Base-by-base conservation (phyloP, 1,140 invertebrate genomes). In the Saccostrea echinata region DNA sequence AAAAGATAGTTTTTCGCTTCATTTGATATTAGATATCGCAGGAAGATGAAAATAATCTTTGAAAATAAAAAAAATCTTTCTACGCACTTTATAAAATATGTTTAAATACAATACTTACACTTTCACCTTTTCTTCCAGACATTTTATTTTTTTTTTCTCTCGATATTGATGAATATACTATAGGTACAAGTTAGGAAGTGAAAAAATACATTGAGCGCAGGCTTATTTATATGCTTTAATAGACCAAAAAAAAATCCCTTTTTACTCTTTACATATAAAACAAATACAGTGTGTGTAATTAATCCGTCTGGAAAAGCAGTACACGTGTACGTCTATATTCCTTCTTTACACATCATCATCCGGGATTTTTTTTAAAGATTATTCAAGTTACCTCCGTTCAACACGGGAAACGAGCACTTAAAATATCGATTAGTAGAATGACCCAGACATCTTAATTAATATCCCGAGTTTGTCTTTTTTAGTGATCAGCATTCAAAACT, bases 281-380 rank as follows among this genome's bases (percentile, higher is more conserved):
- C 4, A 64, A 64, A 64, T 24, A 64, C 21, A 64, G 57, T 64
- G 21, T 64, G 4, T 64, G 57, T 64, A 24, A 64, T 64, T 64
- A 64, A 64, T 64, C 57, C 57, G 57, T 64, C 57, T 64, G 57
- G 57, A 64, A 64, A 64, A 64, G 57, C 57, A 64, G 57, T 64
- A 64, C 57, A 64, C 57, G 57, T 64, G 57, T 64, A 64, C 57
- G 9, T 64, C 57, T 64, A 64, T 64, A 64, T 64, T 64, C 57
- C 57, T 64, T 64, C n/a, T 64, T n/a, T 64, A 64, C 57, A 64
- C 57, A 64, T 64, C 57, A 64, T 64, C 57, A 64, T 64, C 57
- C 57, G n/a, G 57, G 57, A 64, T 64, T 64, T 64, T 64, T 64
- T 24, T n/a, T n/a, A n/a, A 64, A 64, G 21, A 64, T 64, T 64